These are phyloP conservation scores for Brachynemurus nebulosus DNA, from an alignment of 2,888 invertebrate genomes.

Conservation along the genomic window DNA sequence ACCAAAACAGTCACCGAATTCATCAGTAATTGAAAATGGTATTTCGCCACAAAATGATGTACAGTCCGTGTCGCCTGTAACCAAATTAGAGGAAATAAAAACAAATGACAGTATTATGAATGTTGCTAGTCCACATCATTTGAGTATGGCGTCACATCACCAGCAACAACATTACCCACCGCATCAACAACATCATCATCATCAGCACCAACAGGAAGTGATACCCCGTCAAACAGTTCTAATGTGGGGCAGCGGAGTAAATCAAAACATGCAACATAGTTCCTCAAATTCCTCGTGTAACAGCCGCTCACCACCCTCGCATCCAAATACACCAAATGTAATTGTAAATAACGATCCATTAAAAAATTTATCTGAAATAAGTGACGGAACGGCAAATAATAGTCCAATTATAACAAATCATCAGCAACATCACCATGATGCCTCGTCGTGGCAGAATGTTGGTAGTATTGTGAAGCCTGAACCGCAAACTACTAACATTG, in stretches of 20 bases:
- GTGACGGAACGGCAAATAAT: constrained; percentile 18
- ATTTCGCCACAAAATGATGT: constrained; percentile 29
- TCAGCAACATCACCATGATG: constrained; percentile 1
- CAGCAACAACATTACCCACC: constrained; percentile 22
- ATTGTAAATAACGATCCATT: constrained; percentile 25
- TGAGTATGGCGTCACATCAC: constrained; percentile 18
- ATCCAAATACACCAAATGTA: constrained; percentile 24
- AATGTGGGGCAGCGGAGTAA: constrained; percentile 66
- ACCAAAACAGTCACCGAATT: constrained; percentile 27
- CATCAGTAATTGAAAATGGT: constrained; percentile 39
- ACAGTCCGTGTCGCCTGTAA: constrained; percentile 4
- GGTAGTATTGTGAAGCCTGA: constrained; percentile 22
- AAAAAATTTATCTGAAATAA: constrained; percentile 27
- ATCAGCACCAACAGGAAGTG: constrained; percentile 32
- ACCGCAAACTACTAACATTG: constrained; percentile 21
- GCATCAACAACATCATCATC: constrained; percentile 14
- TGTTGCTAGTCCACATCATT: constrained; percentile 19
- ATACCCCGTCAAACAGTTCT: constrained; percentile 77
- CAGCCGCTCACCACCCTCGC: constrained; percentile 20
- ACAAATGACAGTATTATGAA: constrained; percentile 29
- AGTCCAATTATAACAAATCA: constrained; percentile 13
- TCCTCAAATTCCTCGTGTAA: constrained; percentile 15
- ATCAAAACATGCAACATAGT: constrained; percentile 22
- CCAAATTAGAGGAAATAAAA: constrained; percentile 47
- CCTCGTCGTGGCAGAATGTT: constrained; percentile 1